Evolutionary conservation across 2,888 invertebrate genomes (phyloP).

Genomic region (Caenorhabditis sp.): DNA sequence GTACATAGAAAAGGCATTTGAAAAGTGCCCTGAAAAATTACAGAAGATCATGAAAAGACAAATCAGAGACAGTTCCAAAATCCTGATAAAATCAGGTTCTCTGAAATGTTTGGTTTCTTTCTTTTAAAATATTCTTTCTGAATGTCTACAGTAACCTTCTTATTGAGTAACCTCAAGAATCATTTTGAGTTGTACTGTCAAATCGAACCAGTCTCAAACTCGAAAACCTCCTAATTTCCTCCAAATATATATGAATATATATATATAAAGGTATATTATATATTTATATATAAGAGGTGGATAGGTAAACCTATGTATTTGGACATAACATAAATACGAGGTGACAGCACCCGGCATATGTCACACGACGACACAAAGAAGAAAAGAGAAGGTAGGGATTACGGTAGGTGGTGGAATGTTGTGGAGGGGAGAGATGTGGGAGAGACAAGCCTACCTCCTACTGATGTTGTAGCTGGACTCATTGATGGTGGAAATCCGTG

Average conservation of each 20-base stretch:
- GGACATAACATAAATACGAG: constrained; percentile 37
- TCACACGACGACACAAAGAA: constrained; percentile 46
- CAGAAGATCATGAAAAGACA: too few relatives aligned
- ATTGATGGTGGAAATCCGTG: constrained; percentile 56
- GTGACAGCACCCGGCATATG: constrained; percentile 45
- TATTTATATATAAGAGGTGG: constrained; percentile 12
- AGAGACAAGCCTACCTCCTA: constrained; percentile 46
- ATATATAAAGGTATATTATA: too few relatives aligned
- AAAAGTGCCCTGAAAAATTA: too few relatives aligned
- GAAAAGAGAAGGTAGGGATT: constrained; percentile 4
- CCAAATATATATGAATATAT: too few relatives aligned
- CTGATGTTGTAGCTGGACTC: constrained; percentile 54
- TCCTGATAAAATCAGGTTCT: too few relatives aligned
- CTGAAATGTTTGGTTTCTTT: background rate
- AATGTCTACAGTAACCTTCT: too few relatives aligned
- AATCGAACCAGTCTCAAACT: too few relatives aligned
- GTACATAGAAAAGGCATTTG: too few relatives aligned
- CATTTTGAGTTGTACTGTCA: too few relatives aligned
- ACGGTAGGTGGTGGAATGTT: constrained; percentile 6
- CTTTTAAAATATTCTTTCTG: background rate
- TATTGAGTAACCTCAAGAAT: too few relatives aligned
- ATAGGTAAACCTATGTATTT: constrained; percentile 40
- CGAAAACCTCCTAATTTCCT: too few relatives aligned
- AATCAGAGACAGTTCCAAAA: too few relatives aligned
- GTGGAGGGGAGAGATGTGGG: background rate